These are phyloP conservation scores for Ornithoptera priamus DNA, from an alignment of 2,888 invertebrate genomes.

Conservation along the genomic window DNA sequence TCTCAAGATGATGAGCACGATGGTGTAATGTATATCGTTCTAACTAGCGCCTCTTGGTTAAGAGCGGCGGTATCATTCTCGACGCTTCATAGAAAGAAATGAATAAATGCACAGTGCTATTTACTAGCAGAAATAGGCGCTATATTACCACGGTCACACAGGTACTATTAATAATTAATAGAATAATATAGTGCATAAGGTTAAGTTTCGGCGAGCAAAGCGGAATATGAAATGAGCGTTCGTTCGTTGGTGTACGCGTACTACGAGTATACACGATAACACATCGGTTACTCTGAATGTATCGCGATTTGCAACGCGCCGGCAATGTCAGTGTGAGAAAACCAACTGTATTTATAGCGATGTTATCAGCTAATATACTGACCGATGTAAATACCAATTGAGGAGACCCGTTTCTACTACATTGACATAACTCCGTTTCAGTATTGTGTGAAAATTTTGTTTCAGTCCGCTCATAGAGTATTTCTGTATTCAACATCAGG, in stretches of 20 bases:
- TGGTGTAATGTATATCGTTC: too few relatives aligned
- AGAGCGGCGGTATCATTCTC: too few relatives aligned
- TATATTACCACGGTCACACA: background rate
- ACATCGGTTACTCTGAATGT: constrained; percentile 21
- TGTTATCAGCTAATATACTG: constrained; percentile 28
- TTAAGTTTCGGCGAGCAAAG: background rate
- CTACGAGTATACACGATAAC: background rate
- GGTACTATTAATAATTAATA: background rate
- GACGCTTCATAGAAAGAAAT: too few relatives aligned
- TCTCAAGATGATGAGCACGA: too few relatives aligned
- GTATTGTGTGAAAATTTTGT: too few relatives aligned
- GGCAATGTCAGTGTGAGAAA: constrained; percentile 30
- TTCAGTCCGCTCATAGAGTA: too few relatives aligned
- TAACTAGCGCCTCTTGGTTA: too few relatives aligned
- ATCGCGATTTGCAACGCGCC: constrained; percentile 21
- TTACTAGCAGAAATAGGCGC: background rate
- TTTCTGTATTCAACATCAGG: too few relatives aligned
- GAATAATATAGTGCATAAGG: background rate
- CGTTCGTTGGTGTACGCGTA: background rate
- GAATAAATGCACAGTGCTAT: too few relatives aligned
- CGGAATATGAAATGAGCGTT: background rate
- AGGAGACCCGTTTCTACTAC: constrained; percentile 17
- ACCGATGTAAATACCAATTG: constrained; percentile 28
- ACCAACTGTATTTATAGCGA: constrained; percentile 30
- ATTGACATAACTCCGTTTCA: constrained; percentile 5